Conservation (phyloP, 2,888 invertebrate species). For the Sialis fuliginosa region DNA sequence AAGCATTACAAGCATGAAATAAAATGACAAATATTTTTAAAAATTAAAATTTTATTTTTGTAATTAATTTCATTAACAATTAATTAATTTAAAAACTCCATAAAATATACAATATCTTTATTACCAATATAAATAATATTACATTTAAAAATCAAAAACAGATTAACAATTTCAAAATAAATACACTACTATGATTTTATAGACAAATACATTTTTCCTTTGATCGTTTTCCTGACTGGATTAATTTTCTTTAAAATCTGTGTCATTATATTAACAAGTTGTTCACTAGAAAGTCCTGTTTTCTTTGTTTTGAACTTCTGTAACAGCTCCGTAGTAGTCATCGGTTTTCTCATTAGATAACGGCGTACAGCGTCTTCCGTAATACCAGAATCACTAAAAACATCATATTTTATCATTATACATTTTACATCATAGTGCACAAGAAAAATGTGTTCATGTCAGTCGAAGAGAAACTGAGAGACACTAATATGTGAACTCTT, state of each 20-base stretch:
- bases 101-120: no score
- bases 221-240: slow-evolving; percentile 79
- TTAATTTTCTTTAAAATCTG: slow-evolving; percentile 89
- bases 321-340: slow-evolving; percentile 90
- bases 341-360: slow-evolving; percentile 89
- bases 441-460: no score
- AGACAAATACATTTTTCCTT: slow-evolving; percentile 88
- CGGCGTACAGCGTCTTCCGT: slow-evolving; percentile 89
- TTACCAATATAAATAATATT: no score
- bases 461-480: no score
- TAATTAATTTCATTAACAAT: no score
- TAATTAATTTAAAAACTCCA: no score
- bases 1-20: no score
- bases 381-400: slow-evolving; percentile 65
- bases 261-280: slow-evolving; percentile 84
- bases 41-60: no score
- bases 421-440: background rate
- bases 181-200: slow-evolving; percentile 37
- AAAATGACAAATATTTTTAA: no score
- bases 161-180: no score
- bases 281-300: slow-evolving; percentile 75
- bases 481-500: no score
- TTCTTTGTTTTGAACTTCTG: slow-evolving; percentile 93
- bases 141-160: no score
- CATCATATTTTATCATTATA: background rate